phyloP scores from a whole-genome alignment of 1,140 invertebrate species.

The Drusus annulatus region DNA sequence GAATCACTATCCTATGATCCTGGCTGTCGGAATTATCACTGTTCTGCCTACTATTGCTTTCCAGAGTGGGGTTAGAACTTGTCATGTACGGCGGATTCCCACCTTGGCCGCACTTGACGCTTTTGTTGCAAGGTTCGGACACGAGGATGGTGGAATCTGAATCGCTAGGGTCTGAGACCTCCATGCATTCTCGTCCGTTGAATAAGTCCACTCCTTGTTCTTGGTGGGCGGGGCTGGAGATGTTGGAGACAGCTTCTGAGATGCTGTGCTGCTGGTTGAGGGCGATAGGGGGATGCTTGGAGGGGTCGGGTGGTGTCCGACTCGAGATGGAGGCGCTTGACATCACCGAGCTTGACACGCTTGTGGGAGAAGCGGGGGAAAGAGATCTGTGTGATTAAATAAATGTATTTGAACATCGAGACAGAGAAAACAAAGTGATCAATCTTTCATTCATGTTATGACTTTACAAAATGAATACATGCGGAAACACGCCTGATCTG shows the following conservation, averaged over 20 bases:
- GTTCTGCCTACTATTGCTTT: conserved; percentile 33
- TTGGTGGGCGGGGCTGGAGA: conserved; percentile 89
- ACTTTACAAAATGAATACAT: too few relatives aligned
- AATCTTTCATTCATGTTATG: too few relatives aligned
- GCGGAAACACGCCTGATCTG: too few relatives aligned
- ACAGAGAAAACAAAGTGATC: not conserved
- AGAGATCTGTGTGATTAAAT: conserved; percentile 69
- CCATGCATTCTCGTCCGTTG: conserved; percentile 83
- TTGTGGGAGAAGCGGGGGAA: conserved; percentile 86
- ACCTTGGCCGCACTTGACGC: conserved; percentile 68
- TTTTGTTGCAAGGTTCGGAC: conserved; percentile 81
- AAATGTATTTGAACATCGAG: not conserved
- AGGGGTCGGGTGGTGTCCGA: conserved; percentile 61
- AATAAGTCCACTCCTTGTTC: conserved; percentile 76
- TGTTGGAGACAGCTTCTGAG: conserved; percentile 88
- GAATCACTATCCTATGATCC: conserved; percentile 87
- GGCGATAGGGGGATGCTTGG: conserved; percentile 34
- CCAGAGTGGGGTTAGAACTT: conserved; percentile 50
- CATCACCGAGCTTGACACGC: conserved; percentile 89
- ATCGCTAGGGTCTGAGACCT: conserved; percentile 89
- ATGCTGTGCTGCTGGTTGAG: conserved; percentile 69
- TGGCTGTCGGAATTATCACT: conserved; percentile 66
- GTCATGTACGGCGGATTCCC: conserved; percentile 62
- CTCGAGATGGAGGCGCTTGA: conserved; percentile 68
- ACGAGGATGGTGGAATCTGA: conserved; percentile 86